Conservation (phyloP, 92 coral and sea anemone genomes). For the Phenganax subtilis region DNA sequence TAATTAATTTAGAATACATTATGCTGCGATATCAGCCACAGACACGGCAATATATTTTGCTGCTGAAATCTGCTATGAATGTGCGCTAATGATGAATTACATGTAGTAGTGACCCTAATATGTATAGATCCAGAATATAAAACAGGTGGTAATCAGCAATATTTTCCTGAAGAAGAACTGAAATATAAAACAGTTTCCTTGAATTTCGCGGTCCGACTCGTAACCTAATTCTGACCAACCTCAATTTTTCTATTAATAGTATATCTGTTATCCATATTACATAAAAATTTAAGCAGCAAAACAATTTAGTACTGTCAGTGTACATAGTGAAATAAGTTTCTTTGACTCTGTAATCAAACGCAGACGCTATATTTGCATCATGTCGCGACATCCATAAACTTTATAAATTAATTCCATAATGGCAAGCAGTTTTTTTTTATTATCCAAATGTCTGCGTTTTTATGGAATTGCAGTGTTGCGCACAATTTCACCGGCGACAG, state of each 20-base stretch:
- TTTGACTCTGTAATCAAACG: slow-evolving; percentile 13
- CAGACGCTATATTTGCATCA: slow-evolving; percentile 40
- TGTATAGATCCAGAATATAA: too few relatives aligned
- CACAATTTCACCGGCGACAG: too few relatives aligned
- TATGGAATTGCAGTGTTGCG: too few relatives aligned
- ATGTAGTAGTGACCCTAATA: too few relatives aligned
- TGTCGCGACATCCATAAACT: slow-evolving; percentile 34
- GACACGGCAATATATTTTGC: background rate
- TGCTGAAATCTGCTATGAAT: background rate
- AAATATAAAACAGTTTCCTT: too few relatives aligned
- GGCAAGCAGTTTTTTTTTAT: slow-evolving; percentile 16
- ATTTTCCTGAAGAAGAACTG: too few relatives aligned
- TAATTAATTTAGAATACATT: slow-evolving; percentile 4
- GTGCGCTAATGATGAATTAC: background rate
- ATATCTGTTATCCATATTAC: background rate
- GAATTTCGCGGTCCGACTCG: too few relatives aligned
- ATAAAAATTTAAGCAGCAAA: too few relatives aligned
- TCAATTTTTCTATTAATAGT: too few relatives aligned
- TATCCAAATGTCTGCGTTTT: background rate
- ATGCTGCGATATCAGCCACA: background rate
- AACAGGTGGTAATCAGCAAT: too few relatives aligned
- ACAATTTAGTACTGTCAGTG: background rate
- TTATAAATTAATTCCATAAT: slow-evolving; percentile 13
- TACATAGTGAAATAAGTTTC: background rate
- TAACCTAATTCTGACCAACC: too few relatives aligned